Evolutionary conservation across 2,888 invertebrate species (phyloP).

Genomic region (Agrochola lychnidis): DNA sequence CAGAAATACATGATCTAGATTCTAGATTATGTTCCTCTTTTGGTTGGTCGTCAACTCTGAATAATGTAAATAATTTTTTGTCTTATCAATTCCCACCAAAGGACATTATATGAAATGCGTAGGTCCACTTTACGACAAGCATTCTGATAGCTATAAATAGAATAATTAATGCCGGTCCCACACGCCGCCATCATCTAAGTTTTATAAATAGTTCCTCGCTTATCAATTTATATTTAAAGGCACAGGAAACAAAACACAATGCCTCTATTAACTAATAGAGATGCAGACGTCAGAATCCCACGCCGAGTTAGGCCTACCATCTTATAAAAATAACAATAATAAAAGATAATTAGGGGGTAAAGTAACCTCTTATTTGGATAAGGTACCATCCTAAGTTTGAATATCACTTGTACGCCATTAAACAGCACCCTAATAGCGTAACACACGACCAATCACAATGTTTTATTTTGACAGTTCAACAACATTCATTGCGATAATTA

Average conservation of each 20-base stretch:
- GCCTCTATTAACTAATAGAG: conserved; percentile 31
- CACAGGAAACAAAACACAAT: conserved; percentile 43
- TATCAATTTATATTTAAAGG: conserved; percentile 36
- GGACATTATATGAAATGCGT: background rate
- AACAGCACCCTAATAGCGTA: background rate
- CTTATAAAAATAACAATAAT: no score
- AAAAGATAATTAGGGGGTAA: no score
- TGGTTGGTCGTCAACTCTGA: background rate
- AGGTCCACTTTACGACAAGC: conserved; percentile 3
- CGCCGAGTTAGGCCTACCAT: background rate
- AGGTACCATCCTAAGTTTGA: background rate
- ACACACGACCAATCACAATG: no score
- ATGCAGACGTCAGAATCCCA: conserved; percentile 26
- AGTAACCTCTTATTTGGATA: background rate
- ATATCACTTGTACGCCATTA: background rate
- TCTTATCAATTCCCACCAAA: background rate
- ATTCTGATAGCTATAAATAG: conserved; percentile 6
- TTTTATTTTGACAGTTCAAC: no score
- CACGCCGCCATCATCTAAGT: conserved; percentile 2
- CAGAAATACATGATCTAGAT: no score
- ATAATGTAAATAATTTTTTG: background rate
- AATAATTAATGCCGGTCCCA: conserved; percentile 11
- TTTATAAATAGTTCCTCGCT: conserved; percentile 20
- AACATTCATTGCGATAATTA: no score
- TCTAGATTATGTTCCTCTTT: background rate